Percentiles rank a stretch among this genome's conserved stretches.
Conservation (phyloP, 2,888 invertebrate genomes). For the Agrochola litura region DNA sequence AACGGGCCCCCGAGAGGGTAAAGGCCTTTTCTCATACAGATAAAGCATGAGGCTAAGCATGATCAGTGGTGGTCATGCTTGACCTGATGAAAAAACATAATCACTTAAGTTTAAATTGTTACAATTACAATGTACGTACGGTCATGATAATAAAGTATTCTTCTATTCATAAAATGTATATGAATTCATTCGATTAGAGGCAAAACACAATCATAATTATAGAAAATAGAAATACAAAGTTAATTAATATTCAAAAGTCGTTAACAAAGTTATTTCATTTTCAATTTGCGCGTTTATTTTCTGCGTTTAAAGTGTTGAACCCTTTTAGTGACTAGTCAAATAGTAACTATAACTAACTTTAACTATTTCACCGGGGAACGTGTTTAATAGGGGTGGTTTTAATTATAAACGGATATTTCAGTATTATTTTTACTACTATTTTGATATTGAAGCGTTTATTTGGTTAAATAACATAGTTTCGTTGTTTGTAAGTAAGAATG, state of each 20-base stretch:
- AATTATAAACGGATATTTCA: constrained; percentile 46
- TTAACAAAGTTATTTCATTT: constrained; percentile 72
- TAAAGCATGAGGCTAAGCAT: background rate
- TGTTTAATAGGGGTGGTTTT: constrained; percentile 66
- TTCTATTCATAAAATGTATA: background rate
- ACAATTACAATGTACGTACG: too few relatives aligned
- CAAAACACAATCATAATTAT: constrained; percentile 51
- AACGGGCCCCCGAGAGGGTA: too few relatives aligned
- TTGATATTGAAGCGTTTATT: background rate
- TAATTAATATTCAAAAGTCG: constrained; percentile 74
- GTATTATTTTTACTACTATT: constrained; percentile 36
- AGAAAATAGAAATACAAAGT: constrained; percentile 55
- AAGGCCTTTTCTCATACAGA: too few relatives aligned
- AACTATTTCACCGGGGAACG: constrained; percentile 66
- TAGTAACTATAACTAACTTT: constrained; percentile 66
- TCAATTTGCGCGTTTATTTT: constrained; percentile 71
- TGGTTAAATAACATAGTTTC: constrained; percentile 5
- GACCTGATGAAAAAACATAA: background rate
- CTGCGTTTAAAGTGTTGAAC: constrained; percentile 67
- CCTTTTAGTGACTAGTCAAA: constrained; percentile 75
- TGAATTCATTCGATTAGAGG: background rate
- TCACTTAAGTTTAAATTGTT: too few relatives aligned
- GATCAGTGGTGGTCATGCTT: background rate
- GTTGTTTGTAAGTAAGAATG: constrained; percentile 7
- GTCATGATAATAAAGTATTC: background rate